Base-by-base conservation (phyloP, 2,888 invertebrate genomes). In the Diploptera punctata region DNA sequence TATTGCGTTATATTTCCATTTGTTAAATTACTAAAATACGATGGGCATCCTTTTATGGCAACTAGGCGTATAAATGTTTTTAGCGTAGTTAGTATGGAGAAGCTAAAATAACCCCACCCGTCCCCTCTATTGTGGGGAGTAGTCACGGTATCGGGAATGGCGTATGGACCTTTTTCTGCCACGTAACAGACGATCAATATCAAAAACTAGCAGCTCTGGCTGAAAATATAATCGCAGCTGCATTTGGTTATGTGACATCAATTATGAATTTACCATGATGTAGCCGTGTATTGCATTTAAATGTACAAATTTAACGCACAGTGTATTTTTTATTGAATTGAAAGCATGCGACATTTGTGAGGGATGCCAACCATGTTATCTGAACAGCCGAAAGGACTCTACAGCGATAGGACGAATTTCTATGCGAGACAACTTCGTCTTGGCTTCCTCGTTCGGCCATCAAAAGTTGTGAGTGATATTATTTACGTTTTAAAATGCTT, bases 31-130 rank as follows among this genome's bases (percentile, higher is more conserved):
- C 24, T 1, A 52, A 52, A 24, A 52, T 52, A 52, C 19, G 19
- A 21, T 13, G 24, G 24, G 1, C 52, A 24, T 52, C 57, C 57
- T 29, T 57, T 29, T 29, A 57, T 29, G 57, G 26, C 29, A 57
- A 29, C 16, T 57, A 52, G 9, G 16, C 21, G 10, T 1, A 1
- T 18, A 26, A n/a, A 65, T 65, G 65, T 65, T 65, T 65, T 65
- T 65, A 65, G 65, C 26, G 26, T 29, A 18, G 47, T 65, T 65
- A 65, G 65, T 70, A 52, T 16, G 7, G 18, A 26, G 26, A 33
- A 44, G 75, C 74, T 70, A 75, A 75, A 75, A 75, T 75, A 75
- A 75, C 75, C 74, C 74, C 75, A 57, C 75, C 75, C 75, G 74
- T 70, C 67, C 60, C 60, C 62, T 57, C 70, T 29, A 52, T 65